A percentile compares a stretch with the other conserved stretches of the same genome.
Evolutionary conservation across 2,888 invertebrate genomes (phyloP).

Genomic region (Clistopyga incitator): DNA sequence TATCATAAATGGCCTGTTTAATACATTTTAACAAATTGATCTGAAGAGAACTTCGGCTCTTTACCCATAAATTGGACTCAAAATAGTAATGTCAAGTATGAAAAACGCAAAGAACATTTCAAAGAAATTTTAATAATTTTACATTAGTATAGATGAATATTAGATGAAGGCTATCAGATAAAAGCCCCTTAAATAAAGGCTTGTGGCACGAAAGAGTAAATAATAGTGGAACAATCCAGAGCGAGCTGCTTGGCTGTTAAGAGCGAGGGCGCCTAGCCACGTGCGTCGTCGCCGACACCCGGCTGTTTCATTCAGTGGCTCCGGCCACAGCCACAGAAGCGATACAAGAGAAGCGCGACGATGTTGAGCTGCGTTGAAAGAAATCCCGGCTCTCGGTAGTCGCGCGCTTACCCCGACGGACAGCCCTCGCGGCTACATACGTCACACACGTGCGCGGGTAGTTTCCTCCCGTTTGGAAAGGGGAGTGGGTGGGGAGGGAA

Average conservation of each 20-base stretch:
- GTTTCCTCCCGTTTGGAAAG: background rate
- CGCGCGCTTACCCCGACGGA: slow-evolving; percentile 21
- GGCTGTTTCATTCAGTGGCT: slow-evolving; percentile 46
- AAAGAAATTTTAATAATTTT: no score
- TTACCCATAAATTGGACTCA: no score
- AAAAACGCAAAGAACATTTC: no score
- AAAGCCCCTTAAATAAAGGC: background rate
- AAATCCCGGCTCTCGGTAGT: slow-evolving; percentile 10
- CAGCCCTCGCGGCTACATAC: slow-evolving; percentile 22
- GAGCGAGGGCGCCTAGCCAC: slow-evolving; percentile 23
- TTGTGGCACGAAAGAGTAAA: background rate
- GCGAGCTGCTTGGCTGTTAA: background rate
- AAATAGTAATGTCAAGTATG: no score
- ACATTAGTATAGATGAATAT: no score
- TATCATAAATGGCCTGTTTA: no score
- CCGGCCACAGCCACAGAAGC: slow-evolving; percentile 1
- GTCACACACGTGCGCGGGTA: slow-evolving; percentile 29
- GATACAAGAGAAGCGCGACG: slow-evolving; percentile 13
- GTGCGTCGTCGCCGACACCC: slow-evolving; percentile 36
- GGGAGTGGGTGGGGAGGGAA: background rate
- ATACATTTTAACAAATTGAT: no score
- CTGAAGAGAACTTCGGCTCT: no score
- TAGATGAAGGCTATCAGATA: no score
- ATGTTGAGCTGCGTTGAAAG: slow-evolving; percentile 40
- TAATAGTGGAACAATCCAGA: background rate